Percentiles rank a stretch among this genome's conserved stretches.
Conservation (phyloP, 2,888 invertebrate genomes). For the Onthophagus sagittarius region DNA sequence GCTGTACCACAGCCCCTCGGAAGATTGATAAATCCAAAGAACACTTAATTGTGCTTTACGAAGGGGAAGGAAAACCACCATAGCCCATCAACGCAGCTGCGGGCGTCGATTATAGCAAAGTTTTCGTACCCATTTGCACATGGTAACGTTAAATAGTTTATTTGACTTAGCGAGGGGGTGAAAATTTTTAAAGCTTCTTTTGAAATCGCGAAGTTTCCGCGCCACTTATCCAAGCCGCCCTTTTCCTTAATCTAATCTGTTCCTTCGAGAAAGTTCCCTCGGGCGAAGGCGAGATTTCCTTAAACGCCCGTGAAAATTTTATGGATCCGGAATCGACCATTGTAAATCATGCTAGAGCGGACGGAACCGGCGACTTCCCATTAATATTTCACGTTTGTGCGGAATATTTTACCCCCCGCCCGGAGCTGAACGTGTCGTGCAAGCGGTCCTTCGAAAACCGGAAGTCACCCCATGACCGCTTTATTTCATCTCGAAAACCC, state of each 20-base stretch:
- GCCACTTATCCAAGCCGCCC: not conserved
- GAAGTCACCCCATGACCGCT: not conserved
- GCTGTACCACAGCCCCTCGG: not conserved
- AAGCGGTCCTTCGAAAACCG: not conserved
- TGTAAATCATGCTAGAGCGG: not conserved
- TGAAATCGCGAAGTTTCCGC: not conserved
- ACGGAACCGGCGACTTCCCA: not conserved
- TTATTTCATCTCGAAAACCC: not conserved
- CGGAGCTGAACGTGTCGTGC: not conserved
- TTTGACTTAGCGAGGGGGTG: not conserved
- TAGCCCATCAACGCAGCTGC: not conserved
- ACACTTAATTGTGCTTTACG: not conserved
- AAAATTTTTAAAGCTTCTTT: not conserved
- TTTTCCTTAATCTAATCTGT: not conserved
- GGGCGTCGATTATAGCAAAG: not conserved
- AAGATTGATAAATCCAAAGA: not conserved
- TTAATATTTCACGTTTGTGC: not conserved
- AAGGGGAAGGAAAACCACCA: not conserved
- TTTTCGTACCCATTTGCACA: not conserved
- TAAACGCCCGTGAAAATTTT: not conserved
- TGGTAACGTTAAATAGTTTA: not conserved
- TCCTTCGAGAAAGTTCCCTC: not conserved
- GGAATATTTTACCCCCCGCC: not conserved
- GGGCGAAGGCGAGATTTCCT: not conserved
- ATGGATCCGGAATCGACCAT: not conserved